Conservation (phyloP, 1,140 invertebrate species). For the Anastrepha obliqua region DNA sequence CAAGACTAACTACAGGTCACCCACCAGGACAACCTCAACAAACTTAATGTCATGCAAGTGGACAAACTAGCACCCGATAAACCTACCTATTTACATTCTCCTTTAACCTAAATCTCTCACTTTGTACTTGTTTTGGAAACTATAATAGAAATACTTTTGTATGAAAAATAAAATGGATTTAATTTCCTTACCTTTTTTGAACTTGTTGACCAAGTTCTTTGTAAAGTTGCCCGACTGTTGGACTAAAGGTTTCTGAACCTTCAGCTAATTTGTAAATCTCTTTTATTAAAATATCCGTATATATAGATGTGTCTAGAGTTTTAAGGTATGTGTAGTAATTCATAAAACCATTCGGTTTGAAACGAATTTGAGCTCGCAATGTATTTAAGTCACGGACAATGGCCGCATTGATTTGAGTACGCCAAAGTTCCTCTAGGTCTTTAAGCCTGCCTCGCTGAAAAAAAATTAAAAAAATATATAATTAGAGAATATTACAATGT, state of each 20-base stretch:
- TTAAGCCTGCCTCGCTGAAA: constrained; percentile 74
- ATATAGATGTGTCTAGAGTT: constrained; percentile 79
- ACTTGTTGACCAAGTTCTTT: constrained; percentile 82
- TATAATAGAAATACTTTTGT: neutral
- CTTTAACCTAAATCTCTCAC: no score
- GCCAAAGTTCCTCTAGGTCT: constrained; percentile 82
- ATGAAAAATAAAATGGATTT: constrained; percentile 38
- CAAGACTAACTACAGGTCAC: no score
- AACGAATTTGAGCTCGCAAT: constrained; percentile 76
- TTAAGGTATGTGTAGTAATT: constrained; percentile 85
- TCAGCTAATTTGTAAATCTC: constrained; percentile 82
- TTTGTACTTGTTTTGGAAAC: no score
- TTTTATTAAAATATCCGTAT: constrained; percentile 80
- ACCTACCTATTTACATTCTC: no score
- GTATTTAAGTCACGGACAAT: constrained; percentile 82
- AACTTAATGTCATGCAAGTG: no score
- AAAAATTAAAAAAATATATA: constrained; percentile 1
- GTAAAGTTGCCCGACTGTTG: constrained; percentile 80
- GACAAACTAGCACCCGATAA: no score
- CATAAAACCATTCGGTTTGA: constrained; percentile 66
- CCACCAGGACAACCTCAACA: no score
- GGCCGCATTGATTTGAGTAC: constrained; percentile 77
- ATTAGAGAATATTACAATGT: no score
- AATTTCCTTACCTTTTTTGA: constrained; percentile 60
- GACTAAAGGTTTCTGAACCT: constrained; percentile 88